phyloP scores from a whole-genome alignment of 2,888 invertebrate species.

The Diadromus collaris region DNA sequence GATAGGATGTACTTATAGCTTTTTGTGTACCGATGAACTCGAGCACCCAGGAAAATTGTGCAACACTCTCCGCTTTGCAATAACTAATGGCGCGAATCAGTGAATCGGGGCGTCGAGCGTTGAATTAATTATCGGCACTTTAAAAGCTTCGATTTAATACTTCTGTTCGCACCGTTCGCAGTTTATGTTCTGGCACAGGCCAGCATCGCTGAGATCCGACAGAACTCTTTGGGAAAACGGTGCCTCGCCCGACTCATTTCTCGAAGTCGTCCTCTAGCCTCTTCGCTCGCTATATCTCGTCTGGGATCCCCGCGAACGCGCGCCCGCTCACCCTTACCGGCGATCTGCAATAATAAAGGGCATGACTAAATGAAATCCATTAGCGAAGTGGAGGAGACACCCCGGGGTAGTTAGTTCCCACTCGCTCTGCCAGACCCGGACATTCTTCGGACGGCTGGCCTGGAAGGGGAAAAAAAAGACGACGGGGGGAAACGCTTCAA shows the following conservation, averaged over 20 bases:
- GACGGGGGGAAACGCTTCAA: conserved; percentile 35
- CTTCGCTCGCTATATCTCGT: conserved; percentile 29
- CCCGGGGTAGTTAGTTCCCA: conserved; percentile 1
- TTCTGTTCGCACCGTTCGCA: conserved; percentile 70
- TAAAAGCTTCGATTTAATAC: conserved; percentile 70
- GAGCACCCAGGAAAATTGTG: background rate
- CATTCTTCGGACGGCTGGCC: conserved; percentile 38
- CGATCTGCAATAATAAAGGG: conserved; percentile 57
- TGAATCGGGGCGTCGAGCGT: conserved; percentile 30
- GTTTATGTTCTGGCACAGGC: conserved; percentile 48
- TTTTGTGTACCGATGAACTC: no score
- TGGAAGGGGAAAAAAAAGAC: conserved; percentile 3
- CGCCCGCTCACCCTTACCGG: conserved; percentile 13
- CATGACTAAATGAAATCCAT: conserved; percentile 71
- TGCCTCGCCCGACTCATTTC: conserved; percentile 35
- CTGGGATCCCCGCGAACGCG: conserved; percentile 21
- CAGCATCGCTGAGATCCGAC: conserved; percentile 10
- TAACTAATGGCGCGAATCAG: conserved; percentile 32
- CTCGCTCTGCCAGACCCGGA: conserved; percentile 36
- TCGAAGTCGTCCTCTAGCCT: conserved; percentile 59
- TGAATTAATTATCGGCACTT: conserved; percentile 70
- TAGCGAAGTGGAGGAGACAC: conserved; percentile 62
- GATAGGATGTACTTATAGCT: background rate
- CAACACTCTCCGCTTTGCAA: conserved; percentile 20
- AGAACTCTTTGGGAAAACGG: conserved; percentile 17